Conservation (phyloP, 2,797 vertebrate genomes). For the Xiphophorus birchmanni region DNA sequence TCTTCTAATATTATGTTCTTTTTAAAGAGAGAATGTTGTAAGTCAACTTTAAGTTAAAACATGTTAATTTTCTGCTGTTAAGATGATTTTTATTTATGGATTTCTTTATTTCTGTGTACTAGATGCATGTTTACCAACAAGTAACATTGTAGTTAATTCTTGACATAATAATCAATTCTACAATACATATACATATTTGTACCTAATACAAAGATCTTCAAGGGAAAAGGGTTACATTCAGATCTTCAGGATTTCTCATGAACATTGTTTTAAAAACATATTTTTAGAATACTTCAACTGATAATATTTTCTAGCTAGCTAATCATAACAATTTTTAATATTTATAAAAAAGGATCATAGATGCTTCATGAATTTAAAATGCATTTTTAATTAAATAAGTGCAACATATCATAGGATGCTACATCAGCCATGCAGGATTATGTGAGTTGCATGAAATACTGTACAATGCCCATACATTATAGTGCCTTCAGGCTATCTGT, state of each 20-base stretch:
- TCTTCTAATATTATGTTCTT: not conserved
- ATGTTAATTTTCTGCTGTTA: not conserved
- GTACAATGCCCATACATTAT: slow-evolving; percentile 17
- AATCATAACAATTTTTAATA: not conserved
- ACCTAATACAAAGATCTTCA: slow-evolving; percentile 35
- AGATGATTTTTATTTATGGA: not conserved
- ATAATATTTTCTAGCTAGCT: not conserved
- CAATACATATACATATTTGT: not conserved
- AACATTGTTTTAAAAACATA: not conserved
- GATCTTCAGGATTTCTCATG: slow-evolving; percentile 4
- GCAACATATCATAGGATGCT: not conserved
- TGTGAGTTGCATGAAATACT: slow-evolving; percentile 31
- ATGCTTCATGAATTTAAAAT: slow-evolving; percentile 5
- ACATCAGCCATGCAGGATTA: slow-evolving; percentile 12
- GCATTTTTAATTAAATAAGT: not conserved
- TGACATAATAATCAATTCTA: not conserved
- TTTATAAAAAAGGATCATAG: not conserved
- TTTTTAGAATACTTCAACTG: not conserved
- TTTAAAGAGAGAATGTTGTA: not conserved
- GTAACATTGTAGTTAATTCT: no score
- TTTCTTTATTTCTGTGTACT: not conserved
- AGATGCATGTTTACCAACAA: not conserved
- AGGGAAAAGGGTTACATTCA: slow-evolving; percentile 29
- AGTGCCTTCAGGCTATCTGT: slow-evolving; percentile 44
- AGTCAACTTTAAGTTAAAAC: not conserved